These are phyloP conservation scores for Leptothorax acervorum DNA, from an alignment of 2,888 invertebrate genomes.

Conservation along the genomic window DNA sequence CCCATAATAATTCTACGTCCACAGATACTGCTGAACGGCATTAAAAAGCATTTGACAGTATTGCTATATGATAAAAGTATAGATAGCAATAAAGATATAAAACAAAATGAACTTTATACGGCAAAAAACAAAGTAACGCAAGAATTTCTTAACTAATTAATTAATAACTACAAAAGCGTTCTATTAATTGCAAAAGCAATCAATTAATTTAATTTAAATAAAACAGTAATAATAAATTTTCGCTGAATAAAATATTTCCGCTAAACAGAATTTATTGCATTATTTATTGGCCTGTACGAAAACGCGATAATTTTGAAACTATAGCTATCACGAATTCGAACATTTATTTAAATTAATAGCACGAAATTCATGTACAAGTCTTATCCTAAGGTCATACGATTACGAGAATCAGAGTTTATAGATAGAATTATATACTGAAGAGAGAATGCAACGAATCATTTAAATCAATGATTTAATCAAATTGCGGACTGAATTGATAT, in stretches of 20 bases:
- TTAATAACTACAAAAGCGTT: neutral
- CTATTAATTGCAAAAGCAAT: neutral
- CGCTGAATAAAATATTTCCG: neutral
- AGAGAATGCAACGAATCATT: neutral
- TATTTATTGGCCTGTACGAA: neutral
- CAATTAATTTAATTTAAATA: neutral
- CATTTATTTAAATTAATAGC: neutral
- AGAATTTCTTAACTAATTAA: neutral
- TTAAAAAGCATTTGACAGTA: neutral
- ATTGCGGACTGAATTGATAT: conserved; percentile 6
- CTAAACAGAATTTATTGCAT: neutral
- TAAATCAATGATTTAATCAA: conserved; percentile 14
- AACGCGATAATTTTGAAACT: neutral
- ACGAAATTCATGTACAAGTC: neutral
- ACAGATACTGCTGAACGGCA: neutral
- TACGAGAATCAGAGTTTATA: neutral
- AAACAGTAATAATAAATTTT: neutral
- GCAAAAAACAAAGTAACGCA: neutral
- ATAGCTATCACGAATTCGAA: neutral
- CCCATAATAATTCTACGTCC: neutral
- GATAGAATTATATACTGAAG: neutral
- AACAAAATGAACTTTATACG: neutral
- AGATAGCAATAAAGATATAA: neutral
- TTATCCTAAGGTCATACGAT: neutral
- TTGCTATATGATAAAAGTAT: neutral